Conservation (phyloP, 2,113 vertebrate genomes). For the Trogon melanurus region DNA sequence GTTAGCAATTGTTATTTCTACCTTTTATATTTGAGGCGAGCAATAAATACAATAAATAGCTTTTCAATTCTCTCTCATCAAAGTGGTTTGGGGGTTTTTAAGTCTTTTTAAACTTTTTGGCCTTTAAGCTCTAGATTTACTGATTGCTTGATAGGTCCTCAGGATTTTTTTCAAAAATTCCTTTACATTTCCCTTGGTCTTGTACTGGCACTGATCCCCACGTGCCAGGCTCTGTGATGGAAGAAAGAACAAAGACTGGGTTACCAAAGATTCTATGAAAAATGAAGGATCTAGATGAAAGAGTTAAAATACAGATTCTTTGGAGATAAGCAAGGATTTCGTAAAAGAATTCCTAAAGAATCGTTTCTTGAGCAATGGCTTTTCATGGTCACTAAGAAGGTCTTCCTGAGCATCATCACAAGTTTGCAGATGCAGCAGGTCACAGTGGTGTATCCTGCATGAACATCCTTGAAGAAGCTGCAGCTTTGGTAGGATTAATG, state of each 20-base stretch:
- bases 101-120: not conserved
- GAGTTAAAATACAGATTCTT: not conserved
- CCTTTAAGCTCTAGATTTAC: not conserved
- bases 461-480: not conserved
- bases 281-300: not conserved
- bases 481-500: not conserved
- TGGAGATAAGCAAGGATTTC: not conserved
- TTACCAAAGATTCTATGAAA: not conserved
- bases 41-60: slow-evolving; percentile 72
- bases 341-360: not conserved
- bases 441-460: not conserved
- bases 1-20: not conserved
- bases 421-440: not conserved
- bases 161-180: slow-evolving; percentile 37
- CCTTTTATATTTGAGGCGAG: not conserved
- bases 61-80: not conserved
- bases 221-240: not conserved
- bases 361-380: not conserved
- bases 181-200: not conserved
- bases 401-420: not conserved
- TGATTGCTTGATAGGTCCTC: slow-evolving; percentile 7
- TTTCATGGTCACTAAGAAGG: not conserved
- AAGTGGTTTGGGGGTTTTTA: not conserved
- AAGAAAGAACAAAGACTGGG: not conserved
- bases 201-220: not conserved